Evolutionary conservation across 2,113 vertebrate genomes (phyloP), one percentile per base, ranked within the genome.

Genomic region (Typhlomys cinereus): DNA sequence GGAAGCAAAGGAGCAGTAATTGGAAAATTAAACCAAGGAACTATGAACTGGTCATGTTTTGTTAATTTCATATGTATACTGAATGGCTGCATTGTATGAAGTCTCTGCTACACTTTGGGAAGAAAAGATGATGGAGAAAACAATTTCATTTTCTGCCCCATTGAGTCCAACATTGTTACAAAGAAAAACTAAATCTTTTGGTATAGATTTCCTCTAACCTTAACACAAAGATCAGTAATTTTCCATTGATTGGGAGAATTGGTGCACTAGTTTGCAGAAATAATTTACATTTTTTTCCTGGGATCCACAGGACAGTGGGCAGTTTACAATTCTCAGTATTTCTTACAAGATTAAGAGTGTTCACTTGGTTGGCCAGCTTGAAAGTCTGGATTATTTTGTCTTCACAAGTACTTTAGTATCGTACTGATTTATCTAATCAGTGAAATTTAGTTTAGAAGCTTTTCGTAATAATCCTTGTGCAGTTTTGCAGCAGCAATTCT

Each of bases 391-490:
- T 84, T 64, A n/a, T 17, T 93, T 91, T 85, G 15, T 66, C 71
- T 91, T 74, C n/a, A 17, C 21, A 82, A 91, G 57, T 25, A 88
- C 84, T 52, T 41, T 67, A 50, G 12, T n/a, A n/a, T n/a, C n/a
- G n/a, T 95, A 44, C 44, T 86, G 83, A 64, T 70, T 91, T n/a
- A 70, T 76, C 84, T 18, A 89, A 20, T 87, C n/a, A 93, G 31
- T 93, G 20, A 67, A 79, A 90, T 17, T 44, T 52, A 67, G 20
- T 29, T 39, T 29, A 41, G 62, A 75, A 23, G 52, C 34, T 76
- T 93, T 54, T 76, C n/a, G 31, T 88, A 52, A 36, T 1, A 18
- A 13, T 86, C 7, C 3, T 67, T 15, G 13, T 46, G 23, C 41
- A 62, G 23, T 46, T 81, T 39, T 44, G 31, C 1, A 57, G 41